Conservation (phyloP, 2,797 vertebrate species). For the Parauchenoglanis ngamensis region DNA sequence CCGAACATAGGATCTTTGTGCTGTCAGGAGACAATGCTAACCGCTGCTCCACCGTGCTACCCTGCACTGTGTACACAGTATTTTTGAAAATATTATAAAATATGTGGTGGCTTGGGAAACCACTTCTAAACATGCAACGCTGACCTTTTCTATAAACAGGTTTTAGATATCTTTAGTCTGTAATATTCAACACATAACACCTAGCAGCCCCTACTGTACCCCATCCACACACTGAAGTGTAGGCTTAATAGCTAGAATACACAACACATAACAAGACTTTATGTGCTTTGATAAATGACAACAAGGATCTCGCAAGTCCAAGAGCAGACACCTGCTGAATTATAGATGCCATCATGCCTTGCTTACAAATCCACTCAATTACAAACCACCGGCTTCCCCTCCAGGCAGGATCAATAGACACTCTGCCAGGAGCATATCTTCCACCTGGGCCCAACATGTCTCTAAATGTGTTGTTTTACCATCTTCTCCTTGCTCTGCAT, state of each 20-base stretch:
- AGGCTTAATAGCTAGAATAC: neutral
- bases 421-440: constrained; percentile 7
- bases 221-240: neutral
- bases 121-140: neutral
- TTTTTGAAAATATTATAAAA: neutral
- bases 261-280: neutral
- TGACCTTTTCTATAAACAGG: neutral
- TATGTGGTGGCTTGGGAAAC: neutral
- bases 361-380: constrained; percentile 27
- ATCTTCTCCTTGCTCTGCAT: neutral
- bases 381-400: constrained; percentile 3
- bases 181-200: neutral
- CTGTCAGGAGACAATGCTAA: too few species aligned
- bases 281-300: constrained; percentile 12
- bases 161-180: neutral
- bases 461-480: constrained; percentile 8
- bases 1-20: too few species aligned
- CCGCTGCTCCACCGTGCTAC: too few species aligned
- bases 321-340: constrained; percentile 11
- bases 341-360: constrained; percentile 27
- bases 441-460: constrained; percentile 2
- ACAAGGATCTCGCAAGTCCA: neutral
- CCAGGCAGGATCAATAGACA: constrained; percentile 3
- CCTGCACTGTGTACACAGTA: neutral
- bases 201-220: neutral